A percentile compares a stretch with the other conserved stretches of the same genome.
phyloP scores from a whole-genome alignment of 2,113 vertebrate species.

The Panthera tigris region DNA sequence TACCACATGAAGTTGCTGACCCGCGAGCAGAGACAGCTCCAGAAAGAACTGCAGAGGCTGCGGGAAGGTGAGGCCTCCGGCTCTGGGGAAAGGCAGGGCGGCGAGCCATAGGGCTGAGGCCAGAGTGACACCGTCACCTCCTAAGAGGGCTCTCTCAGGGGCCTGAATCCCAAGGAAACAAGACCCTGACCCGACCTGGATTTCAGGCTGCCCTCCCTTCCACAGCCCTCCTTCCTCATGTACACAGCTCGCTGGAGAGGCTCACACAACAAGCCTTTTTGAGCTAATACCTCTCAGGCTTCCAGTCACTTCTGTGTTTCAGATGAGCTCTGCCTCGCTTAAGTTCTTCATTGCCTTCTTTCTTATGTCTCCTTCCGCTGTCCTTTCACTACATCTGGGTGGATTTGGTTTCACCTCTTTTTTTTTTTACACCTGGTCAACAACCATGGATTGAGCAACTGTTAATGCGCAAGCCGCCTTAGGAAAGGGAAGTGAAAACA shows the following conservation, averaged over 20 bases:
- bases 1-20: constrained; percentile 68
- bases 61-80: constrained; percentile 68
- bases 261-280: background rate
- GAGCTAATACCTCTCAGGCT: background rate
- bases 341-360: background rate
- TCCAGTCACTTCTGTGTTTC: background rate
- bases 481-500: background rate
- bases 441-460: background rate
- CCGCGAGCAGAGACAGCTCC: constrained; percentile 78
- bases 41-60: constrained; percentile 72
- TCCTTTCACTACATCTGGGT: background rate
- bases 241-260: no score
- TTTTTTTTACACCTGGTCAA: no score
- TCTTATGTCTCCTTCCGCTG: background rate
- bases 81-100: background rate
- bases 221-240: background rate
- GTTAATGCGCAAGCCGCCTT: background rate
- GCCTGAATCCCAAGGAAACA: background rate
- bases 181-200: background rate
- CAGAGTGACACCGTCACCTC: fast-evolving
- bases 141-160: background rate
- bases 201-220: background rate
- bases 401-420: background rate
- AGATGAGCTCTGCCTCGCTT: no score
- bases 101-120: fast-evolving